Percentiles rank a stretch among this genome's conserved stretches.
Conservation (phyloP, 2,888 invertebrate species). For the Calliphora vomitoria region DNA sequence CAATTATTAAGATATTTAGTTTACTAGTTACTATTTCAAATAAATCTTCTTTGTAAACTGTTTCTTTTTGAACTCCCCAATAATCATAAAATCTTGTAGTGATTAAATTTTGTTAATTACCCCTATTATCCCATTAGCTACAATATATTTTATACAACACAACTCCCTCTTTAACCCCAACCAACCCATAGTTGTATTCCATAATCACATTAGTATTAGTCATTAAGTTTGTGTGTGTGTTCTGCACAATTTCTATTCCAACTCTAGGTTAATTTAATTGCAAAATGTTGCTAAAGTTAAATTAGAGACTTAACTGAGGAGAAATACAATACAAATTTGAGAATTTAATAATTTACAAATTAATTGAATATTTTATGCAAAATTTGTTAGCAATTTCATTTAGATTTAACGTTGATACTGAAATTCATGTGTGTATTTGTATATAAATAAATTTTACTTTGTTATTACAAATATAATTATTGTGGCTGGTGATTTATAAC, state of each 20-base stretch:
- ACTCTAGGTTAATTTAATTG: slow-evolving; percentile 5
- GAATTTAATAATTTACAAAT: slow-evolving; percentile 41
- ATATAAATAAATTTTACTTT: neutral
- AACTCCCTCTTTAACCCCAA: neutral
- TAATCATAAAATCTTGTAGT: neutral
- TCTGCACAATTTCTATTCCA: neutral
- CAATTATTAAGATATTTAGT: neutral
- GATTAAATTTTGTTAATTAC: slow-evolving; percentile 6
- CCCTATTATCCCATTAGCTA: slow-evolving; percentile 13
- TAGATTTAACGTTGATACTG: neutral
- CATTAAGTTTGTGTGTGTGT: neutral
- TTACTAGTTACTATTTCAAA: neutral
- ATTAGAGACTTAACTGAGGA: neutral
- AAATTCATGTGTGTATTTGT: neutral
- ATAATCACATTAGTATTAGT: slow-evolving; percentile 25
- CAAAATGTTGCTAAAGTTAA: neutral
- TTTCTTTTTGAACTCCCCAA: neutral
- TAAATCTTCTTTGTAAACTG: neutral
- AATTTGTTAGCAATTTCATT: slow-evolving; percentile 15
- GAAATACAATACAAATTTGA: neutral
- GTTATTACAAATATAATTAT: neutral
- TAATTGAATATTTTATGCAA: slow-evolving; percentile 17
- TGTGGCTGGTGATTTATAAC: slow-evolving; percentile 36
- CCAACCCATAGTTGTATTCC: neutral
- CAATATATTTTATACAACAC: neutral